Base-by-base conservation (phyloP, 2,113 vertebrate species). In the Rhineura floridana region DNA sequence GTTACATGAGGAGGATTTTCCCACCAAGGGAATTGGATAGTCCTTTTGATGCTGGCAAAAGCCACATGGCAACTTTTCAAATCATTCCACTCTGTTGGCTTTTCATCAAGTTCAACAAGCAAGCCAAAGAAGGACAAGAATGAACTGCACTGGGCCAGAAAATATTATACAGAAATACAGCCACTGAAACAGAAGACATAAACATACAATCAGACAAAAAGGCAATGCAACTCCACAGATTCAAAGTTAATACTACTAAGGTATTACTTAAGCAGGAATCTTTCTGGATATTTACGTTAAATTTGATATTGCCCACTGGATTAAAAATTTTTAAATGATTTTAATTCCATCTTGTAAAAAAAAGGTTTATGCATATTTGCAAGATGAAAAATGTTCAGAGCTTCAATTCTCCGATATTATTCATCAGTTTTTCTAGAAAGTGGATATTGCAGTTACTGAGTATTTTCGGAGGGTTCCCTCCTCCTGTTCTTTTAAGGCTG, bases 81-180 rank as follows among this genome's bases (percentile, higher is more conserved):
- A 75, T 67, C 19, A 70, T 86, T 81, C 52, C 5, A 78, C 17
- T 55, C 52, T 10, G 7, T 25, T 81, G 33, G n/a, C 50, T 59
- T 59, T 21, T 59, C 78, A 81, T 55, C 78, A 81, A 81, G 17
- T 39, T 81, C 78, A 81, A 62, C 50, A 80, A 79, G n/a, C 78
- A 81, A 48, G 25, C 46, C 30, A 17, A 78, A 81, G 78, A 39
- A 59, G n/a, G 78, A 19, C 17, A 80, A 80, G 78, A 21, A 33
- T 59, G 33, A 55, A 23, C 50, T 36, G 78, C 50, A 59, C 19
- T 80, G 78, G 76, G 23, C 50, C 50, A 55, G 33, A 55, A 80
- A 80, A 50, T 19, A 78, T 33, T 30, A 6, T 48, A 48, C 25
- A 78, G 46, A 30, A 2, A 78, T 50, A 76, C 2, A 76, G 21